Evolutionary conservation across 2,888 invertebrate species (phyloP).

Genomic region (Ellobium chinense): DNA sequence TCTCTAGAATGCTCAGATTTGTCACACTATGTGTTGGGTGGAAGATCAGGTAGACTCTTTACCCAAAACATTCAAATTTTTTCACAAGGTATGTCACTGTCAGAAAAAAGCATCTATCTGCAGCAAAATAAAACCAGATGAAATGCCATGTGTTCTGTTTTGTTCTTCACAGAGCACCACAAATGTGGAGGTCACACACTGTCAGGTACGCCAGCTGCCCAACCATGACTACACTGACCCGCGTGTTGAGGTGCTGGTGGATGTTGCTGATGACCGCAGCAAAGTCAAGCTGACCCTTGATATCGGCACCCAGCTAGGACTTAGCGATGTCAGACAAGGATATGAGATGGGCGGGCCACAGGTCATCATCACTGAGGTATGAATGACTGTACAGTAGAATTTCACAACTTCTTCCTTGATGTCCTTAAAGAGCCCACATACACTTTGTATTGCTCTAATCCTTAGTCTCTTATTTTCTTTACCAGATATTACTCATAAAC

Average conservation of each 20-base stretch:
- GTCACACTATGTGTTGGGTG: too few relatives aligned
- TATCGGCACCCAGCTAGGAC: constrained; percentile 54
- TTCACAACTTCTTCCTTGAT: too few relatives aligned
- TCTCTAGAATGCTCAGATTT: too few relatives aligned
- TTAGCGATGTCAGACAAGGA: constrained; percentile 47
- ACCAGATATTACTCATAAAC: too few relatives aligned
- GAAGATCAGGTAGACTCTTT: too few relatives aligned
- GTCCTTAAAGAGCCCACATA: too few relatives aligned
- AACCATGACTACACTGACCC: constrained; percentile 60
- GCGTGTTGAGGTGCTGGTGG: constrained; percentile 51
- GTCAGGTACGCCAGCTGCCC: constrained; percentile 53
- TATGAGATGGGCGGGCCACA: constrained; percentile 53
- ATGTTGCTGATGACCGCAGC: constrained; percentile 55
- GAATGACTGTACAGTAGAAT: neutral
- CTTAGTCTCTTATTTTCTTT: too few relatives aligned
- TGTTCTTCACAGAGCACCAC: neutral
- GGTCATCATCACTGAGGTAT: constrained; percentile 53
- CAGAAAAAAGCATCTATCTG: neutral
- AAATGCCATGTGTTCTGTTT: neutral
- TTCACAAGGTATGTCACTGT: too few relatives aligned
- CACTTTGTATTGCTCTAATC: too few relatives aligned
- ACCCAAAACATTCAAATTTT: too few relatives aligned
- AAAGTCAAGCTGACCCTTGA: constrained; percentile 49
- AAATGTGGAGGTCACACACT: neutral
- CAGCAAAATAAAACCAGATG: neutral